A percentile compares a stretch with the other conserved stretches of the same genome.
Evolutionary conservation across 2,113 vertebrate genomes (phyloP).

Genomic region (Tachysurus vachellii): DNA sequence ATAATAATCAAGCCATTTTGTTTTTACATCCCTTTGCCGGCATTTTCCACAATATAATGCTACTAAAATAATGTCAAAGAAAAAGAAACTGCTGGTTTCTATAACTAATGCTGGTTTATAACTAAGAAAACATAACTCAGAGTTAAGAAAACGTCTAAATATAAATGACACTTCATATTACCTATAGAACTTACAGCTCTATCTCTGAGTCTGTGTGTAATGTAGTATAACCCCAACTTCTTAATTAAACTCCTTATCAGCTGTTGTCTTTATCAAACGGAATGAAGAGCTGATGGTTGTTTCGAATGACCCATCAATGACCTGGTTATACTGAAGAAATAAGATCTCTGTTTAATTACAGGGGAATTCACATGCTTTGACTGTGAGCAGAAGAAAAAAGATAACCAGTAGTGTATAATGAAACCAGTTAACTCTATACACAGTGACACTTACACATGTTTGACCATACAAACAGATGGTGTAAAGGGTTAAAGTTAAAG

Average conservation of each 20-base stretch:
- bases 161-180: not conserved
- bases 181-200: not conserved
- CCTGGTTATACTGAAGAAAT: slow-evolving; percentile 39
- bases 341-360: slow-evolving; percentile 40
- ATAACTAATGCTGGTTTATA: not conserved
- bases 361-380: not conserved
- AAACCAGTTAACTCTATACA: not conserved
- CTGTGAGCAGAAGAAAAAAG: not conserved
- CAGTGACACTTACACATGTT: not conserved
- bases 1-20: not conserved
- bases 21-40: too few relatives aligned
- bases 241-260: slow-evolving; percentile 50
- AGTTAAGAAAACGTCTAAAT: not conserved
- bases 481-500: not conserved
- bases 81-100: not conserved
- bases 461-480: not conserved
- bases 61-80: not conserved
- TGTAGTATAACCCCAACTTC: slow-evolving; percentile 7
- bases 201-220: not conserved
- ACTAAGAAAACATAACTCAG: not conserved
- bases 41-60: not conserved
- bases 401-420: not conserved
- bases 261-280: slow-evolving; percentile 1
- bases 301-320: slow-evolving; percentile 33
- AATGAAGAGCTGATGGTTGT: slow-evolving; percentile 35